Percentiles rank a stretch among this genome's conserved stretches.
phyloP scores from a whole-genome alignment of 2,888 invertebrate genomes.

The Ptilodon capucinus region DNA sequence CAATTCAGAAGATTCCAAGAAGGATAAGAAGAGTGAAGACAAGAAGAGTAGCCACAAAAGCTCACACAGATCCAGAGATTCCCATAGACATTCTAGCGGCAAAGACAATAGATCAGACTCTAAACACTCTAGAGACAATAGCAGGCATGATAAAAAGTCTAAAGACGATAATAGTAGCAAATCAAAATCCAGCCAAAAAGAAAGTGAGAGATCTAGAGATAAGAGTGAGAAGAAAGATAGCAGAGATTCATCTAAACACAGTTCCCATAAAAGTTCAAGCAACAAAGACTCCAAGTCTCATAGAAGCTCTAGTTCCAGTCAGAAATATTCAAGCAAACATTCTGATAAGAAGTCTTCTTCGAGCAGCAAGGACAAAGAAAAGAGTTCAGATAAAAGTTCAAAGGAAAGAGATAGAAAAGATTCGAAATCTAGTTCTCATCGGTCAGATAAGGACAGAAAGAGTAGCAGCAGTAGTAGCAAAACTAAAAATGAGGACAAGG shows the following conservation, averaged over 20 bases:
- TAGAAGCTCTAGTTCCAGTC: slow-evolving; percentile 60
- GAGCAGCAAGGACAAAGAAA: slow-evolving; percentile 61
- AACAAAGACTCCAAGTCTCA: slow-evolving; percentile 65
- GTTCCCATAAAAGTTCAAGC: slow-evolving; percentile 65
- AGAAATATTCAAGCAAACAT: slow-evolving; percentile 60
- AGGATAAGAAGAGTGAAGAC: slow-evolving; percentile 61
- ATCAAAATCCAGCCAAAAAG: slow-evolving; percentile 61
- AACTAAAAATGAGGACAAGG: slow-evolving; percentile 71
- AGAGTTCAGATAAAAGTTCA: slow-evolving; percentile 46
- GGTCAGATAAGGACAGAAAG: slow-evolving; percentile 73
- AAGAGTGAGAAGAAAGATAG: slow-evolving; percentile 63
- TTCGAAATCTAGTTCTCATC: slow-evolving; percentile 60
- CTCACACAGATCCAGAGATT: slow-evolving; percentile 69
- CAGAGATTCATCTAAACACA: slow-evolving; percentile 67
- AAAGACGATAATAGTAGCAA: slow-evolving; percentile 61
- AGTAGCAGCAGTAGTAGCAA: slow-evolving; percentile 59
- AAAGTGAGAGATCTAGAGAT: slow-evolving; percentile 58
- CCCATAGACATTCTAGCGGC: slow-evolving; percentile 65
- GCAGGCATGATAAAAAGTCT: slow-evolving; percentile 63
- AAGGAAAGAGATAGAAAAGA: slow-evolving; percentile 53
- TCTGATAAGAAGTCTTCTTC: slow-evolving; percentile 63
- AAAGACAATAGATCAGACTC: slow-evolving; percentile 68
- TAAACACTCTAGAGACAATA: slow-evolving; percentile 67
- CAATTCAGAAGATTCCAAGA: slow-evolving; percentile 60
- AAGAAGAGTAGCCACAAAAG: slow-evolving; percentile 63